Percentiles rank a stretch among this genome's conserved stretches.
Evolutionary conservation across 2,797 vertebrate genomes (phyloP).

Genomic region (Chiloscyllium punctatum): DNA sequence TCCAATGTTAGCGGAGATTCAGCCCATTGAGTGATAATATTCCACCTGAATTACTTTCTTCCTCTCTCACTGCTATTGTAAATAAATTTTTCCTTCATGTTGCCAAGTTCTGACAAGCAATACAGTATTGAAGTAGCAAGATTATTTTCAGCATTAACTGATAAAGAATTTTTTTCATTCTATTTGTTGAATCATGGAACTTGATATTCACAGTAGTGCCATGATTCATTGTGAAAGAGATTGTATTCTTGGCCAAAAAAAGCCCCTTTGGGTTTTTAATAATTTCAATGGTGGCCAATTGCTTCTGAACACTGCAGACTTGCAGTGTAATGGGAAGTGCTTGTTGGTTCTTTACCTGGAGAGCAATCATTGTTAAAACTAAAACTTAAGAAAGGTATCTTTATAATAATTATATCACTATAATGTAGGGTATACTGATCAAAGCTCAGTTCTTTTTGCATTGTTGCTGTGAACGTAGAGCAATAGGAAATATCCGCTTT

Average conservation of each 20-base stretch:
- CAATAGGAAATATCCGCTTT: neutral
- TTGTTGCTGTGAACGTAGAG: neutral
- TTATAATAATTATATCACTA: neutral
- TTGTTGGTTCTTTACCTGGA: neutral
- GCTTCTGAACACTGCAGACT: neutral
- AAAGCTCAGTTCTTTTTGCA: neutral
- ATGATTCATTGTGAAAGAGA: neutral
- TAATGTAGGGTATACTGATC: neutral
- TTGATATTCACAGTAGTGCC: neutral
- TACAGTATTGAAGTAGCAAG: neutral
- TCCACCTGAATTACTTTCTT: neutral
- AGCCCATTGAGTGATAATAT: neutral
- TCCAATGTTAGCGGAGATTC: neutral
- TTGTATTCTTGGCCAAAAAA: slow-evolving; percentile 9
- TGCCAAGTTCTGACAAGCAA: neutral
- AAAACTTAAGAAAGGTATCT: neutral
- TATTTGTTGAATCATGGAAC: neutral
- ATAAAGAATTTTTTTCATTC: slow-evolving; percentile 1
- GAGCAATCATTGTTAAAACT: neutral
- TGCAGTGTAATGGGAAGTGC: neutral
- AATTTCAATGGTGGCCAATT: neutral
- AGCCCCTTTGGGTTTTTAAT: neutral
- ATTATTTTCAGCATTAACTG: slow-evolving; percentile 13
- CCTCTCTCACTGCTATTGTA: neutral
- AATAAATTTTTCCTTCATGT: neutral